phyloP scores from a whole-genome alignment of 2,797 vertebrate species.

The Xenopus petersii region DNA sequence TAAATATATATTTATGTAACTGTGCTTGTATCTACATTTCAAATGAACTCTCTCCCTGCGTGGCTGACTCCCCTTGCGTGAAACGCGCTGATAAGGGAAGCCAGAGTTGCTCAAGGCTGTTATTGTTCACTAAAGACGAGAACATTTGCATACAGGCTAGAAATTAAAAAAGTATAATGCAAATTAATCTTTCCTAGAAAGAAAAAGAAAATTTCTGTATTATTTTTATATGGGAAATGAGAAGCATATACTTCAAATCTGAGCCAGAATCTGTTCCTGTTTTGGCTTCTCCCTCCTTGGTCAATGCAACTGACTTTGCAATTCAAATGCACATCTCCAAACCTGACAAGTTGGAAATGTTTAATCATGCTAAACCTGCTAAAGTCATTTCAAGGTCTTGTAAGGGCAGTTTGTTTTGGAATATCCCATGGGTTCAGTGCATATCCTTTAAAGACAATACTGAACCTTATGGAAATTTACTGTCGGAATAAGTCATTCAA shows the following conservation, averaged over 20 bases:
- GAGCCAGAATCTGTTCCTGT: conserved; percentile 9
- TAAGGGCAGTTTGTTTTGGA: conserved; percentile 37
- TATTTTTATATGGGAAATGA: no score
- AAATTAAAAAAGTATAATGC: not conserved
- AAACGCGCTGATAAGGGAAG: not conserved
- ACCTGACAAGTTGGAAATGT: conserved; percentile 43
- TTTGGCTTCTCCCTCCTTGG: conserved; percentile 29
- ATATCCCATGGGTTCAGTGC: conserved; percentile 39
- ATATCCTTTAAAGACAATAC: conserved; percentile 30
- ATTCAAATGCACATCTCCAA: conserved; percentile 34
- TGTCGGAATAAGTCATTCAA: conserved; percentile 32
- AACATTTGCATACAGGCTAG: not conserved
- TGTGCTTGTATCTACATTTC: not conserved
- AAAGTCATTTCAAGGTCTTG: conserved; percentile 45
- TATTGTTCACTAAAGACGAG: not conserved
- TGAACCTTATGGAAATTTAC: conserved; percentile 28
- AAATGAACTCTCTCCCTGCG: not conserved
- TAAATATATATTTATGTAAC: conserved; percentile 3
- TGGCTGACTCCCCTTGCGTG: not conserved
- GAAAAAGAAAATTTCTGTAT: no score
- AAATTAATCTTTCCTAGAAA: not conserved
- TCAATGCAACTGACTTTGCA: conserved; percentile 40
- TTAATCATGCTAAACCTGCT: conserved; percentile 45
- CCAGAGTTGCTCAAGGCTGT: not conserved
- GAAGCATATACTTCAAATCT: not conserved